phyloP scores from a whole-genome alignment of 2,113 vertebrate species.

The Motacilla tschutschensis region DNA sequence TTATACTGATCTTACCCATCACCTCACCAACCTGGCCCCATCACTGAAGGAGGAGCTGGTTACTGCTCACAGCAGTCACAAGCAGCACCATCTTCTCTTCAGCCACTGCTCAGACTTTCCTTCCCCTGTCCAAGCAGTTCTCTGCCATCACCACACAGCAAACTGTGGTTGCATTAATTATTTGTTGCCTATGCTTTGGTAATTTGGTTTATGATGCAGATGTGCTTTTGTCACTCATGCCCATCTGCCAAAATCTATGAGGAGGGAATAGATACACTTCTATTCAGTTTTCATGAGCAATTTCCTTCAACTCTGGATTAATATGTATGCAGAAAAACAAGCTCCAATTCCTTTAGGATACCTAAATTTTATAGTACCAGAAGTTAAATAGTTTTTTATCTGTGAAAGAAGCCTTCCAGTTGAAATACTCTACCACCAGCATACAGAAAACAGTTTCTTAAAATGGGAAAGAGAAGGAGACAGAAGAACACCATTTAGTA shows the following conservation, averaged over 20 bases:
- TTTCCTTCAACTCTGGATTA: neutral
- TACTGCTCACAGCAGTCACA: neutral
- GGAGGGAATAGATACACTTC: neutral
- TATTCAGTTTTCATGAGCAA: neutral
- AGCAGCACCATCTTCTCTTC: neutral
- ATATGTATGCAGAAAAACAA: neutral
- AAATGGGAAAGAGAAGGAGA: neutral
- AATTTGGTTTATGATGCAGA: neutral
- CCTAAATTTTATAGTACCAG: neutral
- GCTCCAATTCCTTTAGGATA: neutral
- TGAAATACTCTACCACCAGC: neutral
- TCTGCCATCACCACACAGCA: neutral
- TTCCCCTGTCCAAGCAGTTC: neutral
- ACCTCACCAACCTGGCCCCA: neutral
- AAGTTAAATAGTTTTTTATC: neutral
- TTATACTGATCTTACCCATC: neutral
- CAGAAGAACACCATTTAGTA: neutral
- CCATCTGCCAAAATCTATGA: neutral
- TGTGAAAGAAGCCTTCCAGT: neutral
- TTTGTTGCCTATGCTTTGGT: neutral
- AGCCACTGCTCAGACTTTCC: neutral
- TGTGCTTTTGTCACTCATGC: neutral
- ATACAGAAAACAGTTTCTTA: neutral
- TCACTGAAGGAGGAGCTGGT: fast-evolving
- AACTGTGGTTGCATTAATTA: neutral